Evolutionary conservation across 2,113 vertebrate species (phyloP).

Genomic region (Plecotus auritus): DNA sequence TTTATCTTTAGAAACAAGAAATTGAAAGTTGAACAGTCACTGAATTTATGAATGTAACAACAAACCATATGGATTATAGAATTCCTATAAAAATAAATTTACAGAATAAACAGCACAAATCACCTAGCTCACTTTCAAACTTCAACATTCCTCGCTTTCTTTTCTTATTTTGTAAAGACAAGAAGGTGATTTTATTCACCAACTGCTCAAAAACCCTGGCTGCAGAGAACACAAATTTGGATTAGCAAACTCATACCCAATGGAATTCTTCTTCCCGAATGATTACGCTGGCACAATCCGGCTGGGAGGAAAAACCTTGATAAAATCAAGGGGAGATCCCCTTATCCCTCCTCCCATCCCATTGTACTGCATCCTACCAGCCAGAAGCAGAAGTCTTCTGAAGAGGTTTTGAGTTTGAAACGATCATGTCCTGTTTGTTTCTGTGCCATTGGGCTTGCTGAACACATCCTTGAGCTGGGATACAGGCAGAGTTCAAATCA

Average conservation of each 20-base stretch:
- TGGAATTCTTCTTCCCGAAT: background rate
- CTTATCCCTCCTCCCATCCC: background rate
- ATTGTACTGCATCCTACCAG: background rate
- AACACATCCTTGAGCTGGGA: background rate
- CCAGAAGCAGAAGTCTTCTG: background rate
- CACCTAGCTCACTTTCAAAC: background rate
- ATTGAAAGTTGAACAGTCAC: background rate
- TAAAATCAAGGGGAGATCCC: background rate
- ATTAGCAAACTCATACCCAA: background rate
- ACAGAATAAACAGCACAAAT: background rate
- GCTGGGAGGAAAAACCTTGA: background rate
- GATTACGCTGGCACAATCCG: background rate
- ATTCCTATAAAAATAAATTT: background rate
- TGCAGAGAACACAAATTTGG: background rate
- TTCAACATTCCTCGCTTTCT: background rate
- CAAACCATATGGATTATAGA: background rate
- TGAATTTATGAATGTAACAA: slow-evolving; percentile 25
- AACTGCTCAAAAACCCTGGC: background rate
- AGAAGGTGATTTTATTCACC: background rate
- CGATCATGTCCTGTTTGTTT: background rate
- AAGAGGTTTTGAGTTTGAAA: slow-evolving; percentile 16
- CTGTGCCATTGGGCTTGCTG: background rate
- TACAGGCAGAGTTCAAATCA: background rate
- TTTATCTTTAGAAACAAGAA: slow-evolving; percentile 31
- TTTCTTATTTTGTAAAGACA: background rate